Base-by-base conservation (phyloP, 2,888 invertebrate genomes). In the Adelognathus sp. region DNA sequence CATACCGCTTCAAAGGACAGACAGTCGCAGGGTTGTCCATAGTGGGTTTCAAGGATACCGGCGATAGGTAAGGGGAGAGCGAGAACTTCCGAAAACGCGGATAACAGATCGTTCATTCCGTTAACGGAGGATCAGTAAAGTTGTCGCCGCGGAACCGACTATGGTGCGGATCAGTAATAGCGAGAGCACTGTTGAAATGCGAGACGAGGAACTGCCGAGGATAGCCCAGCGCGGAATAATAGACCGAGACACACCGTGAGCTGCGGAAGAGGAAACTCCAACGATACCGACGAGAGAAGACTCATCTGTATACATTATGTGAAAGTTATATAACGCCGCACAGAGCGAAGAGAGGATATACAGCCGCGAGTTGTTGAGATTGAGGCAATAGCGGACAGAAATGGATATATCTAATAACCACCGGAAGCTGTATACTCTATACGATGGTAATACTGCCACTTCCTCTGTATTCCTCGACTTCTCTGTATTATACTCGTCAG, bases 1-100 rank as follows among this genome's bases (percentile, higher is more conserved):
- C 44, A 46, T 50, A 67, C 72, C 61, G 67, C 67, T n/a, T n/a
- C 54, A 66, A 79, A 76, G 60, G 70, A 61, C 78, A 24, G 11
- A 64, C 61, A 63, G 29, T 27, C 29, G 50, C 29, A 16, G 24
- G 54, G 24, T 64, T 36, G 66, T 67, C 46, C 41, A 67, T 24
- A 56, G 46, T 27, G 5, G n/a, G 14, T 14, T 14, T n/a, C 4
- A 50, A 50, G 50, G 11, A 36, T n/a, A 18, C 27, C 60, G 24
- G 18, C 6, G n/a, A n/a, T n/a, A n/a, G n/a, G 29, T 33, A 21
- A 7, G 29, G 4, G 41, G 7, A 46, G 29, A 14, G 5, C 11
- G 31, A 70, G 18, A n/a, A n/a, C 11, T 50, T 50, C 24, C 50
- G 50, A 11, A n/a, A 50, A n/a, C 21, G 21, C 5, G n/a, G 50